Conservation (phyloP, 1,140 invertebrate genomes). For the Trissolcus basalis region DNA sequence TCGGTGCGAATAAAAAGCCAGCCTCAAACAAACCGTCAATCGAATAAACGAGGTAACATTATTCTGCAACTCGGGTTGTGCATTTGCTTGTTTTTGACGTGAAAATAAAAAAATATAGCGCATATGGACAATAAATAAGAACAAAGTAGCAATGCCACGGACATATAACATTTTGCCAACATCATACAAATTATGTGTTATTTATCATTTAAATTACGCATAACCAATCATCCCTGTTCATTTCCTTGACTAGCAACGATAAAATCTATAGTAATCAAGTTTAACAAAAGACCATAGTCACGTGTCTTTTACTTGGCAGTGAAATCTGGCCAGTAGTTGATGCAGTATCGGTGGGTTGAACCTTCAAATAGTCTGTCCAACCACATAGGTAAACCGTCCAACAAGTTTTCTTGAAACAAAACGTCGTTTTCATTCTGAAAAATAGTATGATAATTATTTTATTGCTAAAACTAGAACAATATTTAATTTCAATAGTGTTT, state of each 20-base stretch:
- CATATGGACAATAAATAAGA: slow-evolving; percentile 5
- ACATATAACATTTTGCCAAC: slow-evolving; percentile 6
- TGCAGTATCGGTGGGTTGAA: slow-evolving; percentile 93
- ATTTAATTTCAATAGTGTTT: neutral
- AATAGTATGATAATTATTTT: no score
- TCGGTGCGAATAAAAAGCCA: slow-evolving; percentile 2
- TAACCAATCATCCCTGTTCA: neutral
- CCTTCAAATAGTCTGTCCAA: slow-evolving; percentile 97
- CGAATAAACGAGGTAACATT: no score
- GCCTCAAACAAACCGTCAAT: no score
- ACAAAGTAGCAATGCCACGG: slow-evolving; percentile 15
- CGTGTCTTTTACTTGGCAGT: slow-evolving; percentile 78
- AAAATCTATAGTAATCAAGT: neutral
- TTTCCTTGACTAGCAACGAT: neutral
- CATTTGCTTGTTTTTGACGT: slow-evolving; percentile 3
- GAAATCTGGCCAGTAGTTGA: slow-evolving; percentile 98
- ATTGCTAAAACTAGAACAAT: no score
- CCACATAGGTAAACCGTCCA: slow-evolving; percentile 97
- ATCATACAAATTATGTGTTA: slow-evolving; percentile 18
- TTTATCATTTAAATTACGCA: neutral
- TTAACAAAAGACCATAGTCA: no score
- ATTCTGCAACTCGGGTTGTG: neutral
- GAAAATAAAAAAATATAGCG: slow-evolving; percentile 28
- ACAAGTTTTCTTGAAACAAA: slow-evolving; percentile 83
- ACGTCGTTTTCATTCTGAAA: slow-evolving; percentile 66